Base-by-base conservation (phyloP, 2,797 vertebrate genomes). In the Notoglanidium macrostoma region DNA sequence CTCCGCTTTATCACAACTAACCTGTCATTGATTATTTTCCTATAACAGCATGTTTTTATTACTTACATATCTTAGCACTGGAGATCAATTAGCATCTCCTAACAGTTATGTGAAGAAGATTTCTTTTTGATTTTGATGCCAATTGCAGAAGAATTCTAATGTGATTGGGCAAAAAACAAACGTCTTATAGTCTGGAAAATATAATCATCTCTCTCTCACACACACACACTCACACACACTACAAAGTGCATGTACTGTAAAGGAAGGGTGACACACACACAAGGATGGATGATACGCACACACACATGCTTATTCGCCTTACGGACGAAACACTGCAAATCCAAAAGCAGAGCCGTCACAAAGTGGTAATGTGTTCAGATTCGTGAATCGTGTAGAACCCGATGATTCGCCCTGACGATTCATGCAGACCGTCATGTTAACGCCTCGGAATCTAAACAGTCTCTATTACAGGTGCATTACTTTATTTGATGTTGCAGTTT, bases 21-120 rank as follows among this genome's bases (percentile, higher is more conserved):
- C 73, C 73, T 54, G 72, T 46, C 72, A 49, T 2, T 72, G 72
- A 74, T 77, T 54, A 77, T 19, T 77, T 77, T 55, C 46, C 74
- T 54, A 8, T 4, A 32, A 8, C 26, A 29, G 14, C 46, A 76
- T 78, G 35, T 46, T 21, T 35, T 57, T 46, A 44, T 17, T 63
- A 40, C 55, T 59, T 7, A 23, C 32, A 32, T 46, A 40, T 57
- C 55, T 15, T 12, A 40, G 32, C 5, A 44, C 55, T 61, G 55
- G 21, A 59, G 5, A 59, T 78, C 54, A 23, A 17, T 21, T 11
- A 32, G 49, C 8, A 32, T 77, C 12, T 54, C 4, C 49, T 54
- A 77, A 15, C 26, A 76, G 73, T 10, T 54, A 76, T 9, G 26
- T 1, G 15, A 76, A 77, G 32, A 54, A 9, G 1, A 32, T n/a